Percentiles rank a stretch among this genome's conserved stretches.
Evolutionary conservation across 2,888 invertebrate genomes (phyloP).

Genomic region (Branchipolynoe longqiensis): DNA sequence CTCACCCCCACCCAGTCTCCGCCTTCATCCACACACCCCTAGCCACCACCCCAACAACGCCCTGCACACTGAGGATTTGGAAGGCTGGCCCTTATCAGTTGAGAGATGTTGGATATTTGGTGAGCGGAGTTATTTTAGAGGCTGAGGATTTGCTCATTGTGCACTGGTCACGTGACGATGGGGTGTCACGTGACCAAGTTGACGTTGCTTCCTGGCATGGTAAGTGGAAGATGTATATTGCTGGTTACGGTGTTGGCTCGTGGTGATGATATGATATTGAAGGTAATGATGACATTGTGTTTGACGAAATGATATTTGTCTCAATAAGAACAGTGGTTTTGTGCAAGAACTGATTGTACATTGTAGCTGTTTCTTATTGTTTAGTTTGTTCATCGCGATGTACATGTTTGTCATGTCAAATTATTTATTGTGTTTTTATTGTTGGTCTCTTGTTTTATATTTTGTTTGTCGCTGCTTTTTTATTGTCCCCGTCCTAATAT

Average conservation of each 20-base stretch:
- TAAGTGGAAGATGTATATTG: slow-evolving; percentile 22
- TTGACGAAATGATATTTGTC: slow-evolving; percentile 23
- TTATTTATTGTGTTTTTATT: not conserved
- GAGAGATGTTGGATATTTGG: slow-evolving; percentile 54
- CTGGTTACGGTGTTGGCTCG: slow-evolving; percentile 23
- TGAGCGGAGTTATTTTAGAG: slow-evolving; percentile 50
- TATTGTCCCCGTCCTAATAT: no score
- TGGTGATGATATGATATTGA: not conserved
- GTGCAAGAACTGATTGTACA: not conserved
- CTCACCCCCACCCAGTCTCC: no score
- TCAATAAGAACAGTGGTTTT: not conserved
- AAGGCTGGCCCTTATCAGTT: not conserved
- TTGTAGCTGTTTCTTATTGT: not conserved
- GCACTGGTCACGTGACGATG: slow-evolving; percentile 19
- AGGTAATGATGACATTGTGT: no score
- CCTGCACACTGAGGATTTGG: no score
- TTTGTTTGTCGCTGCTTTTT: no score
- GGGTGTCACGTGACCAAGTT: slow-evolving; percentile 14
- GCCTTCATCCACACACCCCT: no score
- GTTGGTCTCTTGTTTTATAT: not conserved
- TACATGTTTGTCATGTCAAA: not conserved
- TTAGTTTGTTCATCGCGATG: not conserved
- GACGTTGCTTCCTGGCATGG: slow-evolving; percentile 12
- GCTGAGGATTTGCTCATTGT: slow-evolving; percentile 20
- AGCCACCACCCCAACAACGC: no score